Evolutionary conservation across 2,797 vertebrate species (phyloP), one percentile per base, ranked within the genome.

Genomic region (Hydrophis major): DNA sequence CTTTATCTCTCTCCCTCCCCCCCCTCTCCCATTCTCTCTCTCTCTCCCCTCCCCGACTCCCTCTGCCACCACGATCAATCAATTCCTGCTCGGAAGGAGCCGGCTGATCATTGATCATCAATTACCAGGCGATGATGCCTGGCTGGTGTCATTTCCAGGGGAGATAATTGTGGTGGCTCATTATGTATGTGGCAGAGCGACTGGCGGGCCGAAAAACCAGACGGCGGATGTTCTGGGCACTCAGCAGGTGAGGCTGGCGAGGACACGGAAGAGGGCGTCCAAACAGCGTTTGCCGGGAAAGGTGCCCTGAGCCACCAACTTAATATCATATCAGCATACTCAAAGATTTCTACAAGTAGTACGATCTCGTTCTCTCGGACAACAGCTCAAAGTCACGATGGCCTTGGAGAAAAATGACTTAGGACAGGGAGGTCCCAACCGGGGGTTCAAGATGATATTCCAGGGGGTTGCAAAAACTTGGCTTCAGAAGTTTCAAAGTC

Each of bases 21-120:
- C 11, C 1, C 14, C 7, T 27, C 2, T 37, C 37, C 37, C 32
- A 32, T 32, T 32, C 32, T 32, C 37, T 57, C 50, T 8, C 50
- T 8, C 1, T 53, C 50, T 53, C 50, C 57, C 20, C 0, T 37
- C 27, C 11, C 25, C 1, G 25, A 42, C 47, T 56, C 32, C 2
- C 7, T 37, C 4, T 37, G 1, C 25, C 11, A 0, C 20, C 1
- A 0, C 28, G 47, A 50, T 50, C 88, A 18, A 87, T 93, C 92
- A 69, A 28, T 87, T 87, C 50, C 53, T 4, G 61, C 89, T 91
- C n/a, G 32, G 83, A 88, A 89, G 11, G 25, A 20, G 28, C 37
- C 18, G 42, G 14, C 89, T 37, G 88, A 61, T 90, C 94, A 88
- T 93, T 93, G 88, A 61, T 90, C 94, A 90, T 93, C 94, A 90